phyloP scores from a whole-genome alignment of 2,113 vertebrate species.

The Epinephelus cyanopodus region DNA sequence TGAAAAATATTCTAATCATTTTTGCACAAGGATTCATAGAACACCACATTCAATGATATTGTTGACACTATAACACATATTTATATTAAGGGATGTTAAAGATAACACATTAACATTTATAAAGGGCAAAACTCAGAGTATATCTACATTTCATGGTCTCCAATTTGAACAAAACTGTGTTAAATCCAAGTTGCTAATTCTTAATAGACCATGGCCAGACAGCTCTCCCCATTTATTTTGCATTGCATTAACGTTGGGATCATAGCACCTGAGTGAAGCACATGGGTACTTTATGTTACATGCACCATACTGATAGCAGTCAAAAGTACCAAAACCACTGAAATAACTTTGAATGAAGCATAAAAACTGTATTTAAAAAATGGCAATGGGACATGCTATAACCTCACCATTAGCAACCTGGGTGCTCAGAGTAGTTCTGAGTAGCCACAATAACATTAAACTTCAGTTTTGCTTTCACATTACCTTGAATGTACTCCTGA shows the following conservation, averaged over 20 bases:
- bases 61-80: not conserved
- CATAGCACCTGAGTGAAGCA: too few species aligned
- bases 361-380: not conserved
- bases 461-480: not conserved
- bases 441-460: not conserved
- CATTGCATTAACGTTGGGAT: not conserved
- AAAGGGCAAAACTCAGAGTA: too few species aligned
- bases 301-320: not conserved
- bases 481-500: not conserved
- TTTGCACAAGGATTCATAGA: not conserved
- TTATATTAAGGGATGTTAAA: not conserved
- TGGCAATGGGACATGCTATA: not conserved
- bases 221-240: not conserved
- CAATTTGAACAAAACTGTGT: too few species aligned
- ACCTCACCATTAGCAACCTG: too few species aligned
- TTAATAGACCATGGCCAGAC: not conserved
- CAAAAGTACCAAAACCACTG: not conserved
- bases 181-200: not conserved
- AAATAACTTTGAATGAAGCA: not conserved
- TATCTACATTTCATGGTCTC: too few species aligned
- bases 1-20: too few species aligned
- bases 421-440: too few species aligned
- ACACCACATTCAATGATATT: not conserved
- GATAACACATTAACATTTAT: not conserved
- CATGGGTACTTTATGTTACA: not conserved